Base-by-base conservation (phyloP, 2,888 invertebrate genomes). In the Lithophane socia region DNA sequence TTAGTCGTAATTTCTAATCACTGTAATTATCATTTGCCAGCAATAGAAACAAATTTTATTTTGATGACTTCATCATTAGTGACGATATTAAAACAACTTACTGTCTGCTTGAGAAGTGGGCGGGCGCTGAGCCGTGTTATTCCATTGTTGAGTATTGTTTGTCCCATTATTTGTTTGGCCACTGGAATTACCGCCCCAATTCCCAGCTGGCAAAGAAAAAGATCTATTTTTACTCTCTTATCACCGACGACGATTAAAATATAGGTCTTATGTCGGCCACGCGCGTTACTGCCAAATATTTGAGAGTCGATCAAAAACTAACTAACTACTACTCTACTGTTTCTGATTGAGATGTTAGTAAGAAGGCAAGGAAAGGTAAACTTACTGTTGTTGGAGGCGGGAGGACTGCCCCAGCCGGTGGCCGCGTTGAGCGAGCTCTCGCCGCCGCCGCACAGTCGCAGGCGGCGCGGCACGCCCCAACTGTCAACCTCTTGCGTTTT, bases 401-500 rank as follows among this genome's bases (percentile, higher is more conserved):
- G 98, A 68, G 98, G 98, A 82, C 98, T 97, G 88, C 98, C 98
- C 98, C 98, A 98, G 86, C 98, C 98, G 78, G 98, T 97, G 79
- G 98, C 97, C 80, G 97, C 97, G 93, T 98, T 98, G 90, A 98
- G 97, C 65, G 98, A 98, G 95, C 98, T 98, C 94, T 98, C 98
- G 77, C 98, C 98, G 71, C 98, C 98, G 75, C 98, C 98, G 83
- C 97, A 96, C 82, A 98, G 97, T 85, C 98, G 97, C 90, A 98
- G 94, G 73, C 97, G 96, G 65, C 95, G 96, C 79, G 97, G 97
- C 75, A 97, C 97, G 66, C 97, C 97, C 98, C 98, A 98, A 85
- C 94, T 94, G 90, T 96, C 94, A 73, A 91, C 67, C 77, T 89
- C 88, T 82, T 92, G 88, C 73, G 80, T 83, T 83, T 90, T 90